Evolutionary conservation across 2,113 vertebrate genomes (phyloP), one percentile per base, ranked within the genome.

Genomic region (Hemiprocne comata): DNA sequence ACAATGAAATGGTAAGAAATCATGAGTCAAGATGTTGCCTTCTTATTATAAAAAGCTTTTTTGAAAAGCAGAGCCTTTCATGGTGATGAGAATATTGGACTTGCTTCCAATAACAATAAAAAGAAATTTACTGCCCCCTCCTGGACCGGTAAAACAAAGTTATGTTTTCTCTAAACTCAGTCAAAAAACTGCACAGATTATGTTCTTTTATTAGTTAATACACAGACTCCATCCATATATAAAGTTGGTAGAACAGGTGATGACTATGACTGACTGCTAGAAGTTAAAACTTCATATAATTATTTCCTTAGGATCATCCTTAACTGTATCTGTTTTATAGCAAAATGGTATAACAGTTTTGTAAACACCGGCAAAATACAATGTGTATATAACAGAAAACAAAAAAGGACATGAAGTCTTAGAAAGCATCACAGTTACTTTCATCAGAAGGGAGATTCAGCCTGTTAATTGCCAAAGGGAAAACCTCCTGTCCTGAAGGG

Each of bases 51-150:
- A 87, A 84, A 17, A 13, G 7, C 17, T 65, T 16, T 64, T 78
- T 90, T 79, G 26, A 61, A 80, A 42, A 80, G 60, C n/a, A 79
- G 54, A 92, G n/a, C 33, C 23, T 86, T 84, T 81, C 46, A 46
- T 24, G 38, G 29, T 60, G 23, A 54, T 54, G n/a, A 48, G 21
- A 88, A 89, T 7, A 9, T 18, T 34, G 79, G 67, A 86, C 42
- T 80, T 44, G 42, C 73, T 91, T 91, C 84, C 88, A 95, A 31
- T 87, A 75, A 81, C 57, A 91, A 77, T 90, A 81, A 92, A 97
- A 97, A 96, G 97, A 92, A 97, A 96, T 93, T 61, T 94, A 98
- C 97, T 97, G 98, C 97, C 98, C 98, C 53, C 97, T 98, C 93
- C 96, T 98, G 98, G 98, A 66, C 92, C 85, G 77, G 66, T 42